Percentiles rank a stretch among this genome's conserved stretches.
Evolutionary conservation across 37 sponge, comb jelly and placozoan species (phyloP).

Genomic region (Bolinopsis microptera): DNA sequence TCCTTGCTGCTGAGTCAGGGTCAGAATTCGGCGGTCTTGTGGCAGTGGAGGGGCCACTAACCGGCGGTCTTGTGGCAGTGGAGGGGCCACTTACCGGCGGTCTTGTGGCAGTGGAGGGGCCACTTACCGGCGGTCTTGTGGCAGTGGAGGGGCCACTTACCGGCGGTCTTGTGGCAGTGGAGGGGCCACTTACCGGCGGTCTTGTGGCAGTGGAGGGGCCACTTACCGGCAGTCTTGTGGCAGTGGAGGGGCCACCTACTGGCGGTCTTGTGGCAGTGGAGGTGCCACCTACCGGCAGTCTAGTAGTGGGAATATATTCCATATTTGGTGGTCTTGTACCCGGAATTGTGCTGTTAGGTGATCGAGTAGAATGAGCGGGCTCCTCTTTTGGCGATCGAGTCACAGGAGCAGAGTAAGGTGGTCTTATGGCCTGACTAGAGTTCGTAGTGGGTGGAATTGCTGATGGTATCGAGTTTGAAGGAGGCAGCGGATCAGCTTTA

Average conservation of each 20-base stretch:
- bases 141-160: background rate
- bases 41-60: too few species aligned
- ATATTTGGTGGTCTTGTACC: background rate
- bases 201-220: background rate
- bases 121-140: too few species aligned
- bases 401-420: background rate
- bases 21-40: too few species aligned
- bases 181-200: background rate
- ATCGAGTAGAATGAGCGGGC: background rate
- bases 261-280: background rate
- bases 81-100: too few species aligned
- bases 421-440: background rate
- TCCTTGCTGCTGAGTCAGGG: too few species aligned
- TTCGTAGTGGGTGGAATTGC: background rate
- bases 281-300: background rate
- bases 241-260: background rate
- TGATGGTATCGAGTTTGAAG: too few species aligned
- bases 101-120: too few species aligned
- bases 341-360: background rate
- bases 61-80: too few species aligned
- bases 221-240: background rate
- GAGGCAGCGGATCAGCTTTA: too few species aligned
- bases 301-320: background rate
- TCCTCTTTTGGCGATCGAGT: background rate
- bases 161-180: background rate